Base-by-base conservation (phyloP, 37 sponge, comb jelly and placozoan species). In the Sycon ciliatum region DNA sequence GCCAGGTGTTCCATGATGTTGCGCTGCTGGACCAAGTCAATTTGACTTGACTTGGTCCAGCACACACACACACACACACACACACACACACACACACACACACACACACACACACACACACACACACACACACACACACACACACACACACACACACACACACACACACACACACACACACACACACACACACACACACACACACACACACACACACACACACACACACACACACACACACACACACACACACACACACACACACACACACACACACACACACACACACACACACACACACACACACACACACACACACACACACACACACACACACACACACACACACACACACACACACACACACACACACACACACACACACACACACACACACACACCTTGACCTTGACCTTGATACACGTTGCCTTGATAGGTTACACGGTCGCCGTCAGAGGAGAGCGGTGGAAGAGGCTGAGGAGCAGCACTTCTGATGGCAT, bases 1-100 rank as follows among this genome's bases (percentile, higher is more conserved):
- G n/a, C n/a, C n/a, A n/a, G n/a, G n/a, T n/a, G n/a, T n/a, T n/a
- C n/a, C n/a, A n/a, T n/a, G n/a, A n/a, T n/a, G n/a, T n/a, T n/a
- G n/a, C n/a, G n/a, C n/a, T n/a, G n/a, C n/a, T n/a, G n/a, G n/a
- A n/a, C n/a, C n/a, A n/a, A n/a, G n/a, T n/a, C n/a, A n/a, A n/a
- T n/a, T n/a, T n/a, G n/a, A n/a, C n/a, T n/a, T n/a, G n/a, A n/a
- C n/a, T n/a, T n/a, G n/a, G n/a, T n/a, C n/a, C n/a, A n/a, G n/a
- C 49, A 42, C 49, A 42, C 49, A 42, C 49, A 42, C 49, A 42
- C 49, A 42, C 49, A 42, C 49, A 42, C 49, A 42, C 49, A 42
- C 49, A 42, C 49, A 42, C 49, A 42, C 49, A 42, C 49, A 42
- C 49, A 42, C 49, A 42, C 49, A 42, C 49, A 42, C 49, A 42